Percentiles rank a stretch among this genome's conserved stretches.
These are phyloP conservation scores for Brachylomia viminalis DNA, from an alignment of 2,888 invertebrate species.

Conservation along the genomic window DNA sequence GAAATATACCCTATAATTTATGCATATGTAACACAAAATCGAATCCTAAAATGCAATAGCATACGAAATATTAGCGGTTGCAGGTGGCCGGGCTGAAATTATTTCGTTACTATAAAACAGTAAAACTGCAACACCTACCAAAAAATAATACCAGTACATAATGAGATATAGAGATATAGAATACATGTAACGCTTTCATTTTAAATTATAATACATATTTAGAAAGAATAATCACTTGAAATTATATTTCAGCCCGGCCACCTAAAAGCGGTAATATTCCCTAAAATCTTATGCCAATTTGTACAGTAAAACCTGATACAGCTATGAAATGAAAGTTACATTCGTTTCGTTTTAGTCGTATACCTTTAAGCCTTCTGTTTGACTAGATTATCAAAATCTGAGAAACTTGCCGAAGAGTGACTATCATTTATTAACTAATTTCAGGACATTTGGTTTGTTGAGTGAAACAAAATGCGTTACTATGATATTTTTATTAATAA, in stretches of 20 bases:
- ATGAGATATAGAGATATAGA: background rate
- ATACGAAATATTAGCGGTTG: slow-evolving; percentile 38
- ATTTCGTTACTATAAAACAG: slow-evolving; percentile 30
- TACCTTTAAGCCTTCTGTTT: slow-evolving; percentile 25
- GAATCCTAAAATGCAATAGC: slow-evolving; percentile 36
- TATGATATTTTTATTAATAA: slow-evolving; percentile 34
- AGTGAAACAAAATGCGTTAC: slow-evolving; percentile 31
- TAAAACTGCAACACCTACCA: slow-evolving; percentile 25
- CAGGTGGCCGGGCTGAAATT: slow-evolving; percentile 42
- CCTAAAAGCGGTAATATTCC: slow-evolving; percentile 27
- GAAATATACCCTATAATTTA: slow-evolving; percentile 11
- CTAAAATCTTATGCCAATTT: slow-evolving; percentile 25
- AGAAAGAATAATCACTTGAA: slow-evolving; percentile 24
- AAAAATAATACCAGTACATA: slow-evolving; percentile 24
- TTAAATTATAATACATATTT: no score
- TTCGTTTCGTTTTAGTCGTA: slow-evolving; percentile 26
- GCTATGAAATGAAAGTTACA: slow-evolving; percentile 27
- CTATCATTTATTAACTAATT: slow-evolving; percentile 26
- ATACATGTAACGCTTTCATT: no score
- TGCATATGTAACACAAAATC: slow-evolving; percentile 40
- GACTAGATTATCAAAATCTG: slow-evolving; percentile 24
- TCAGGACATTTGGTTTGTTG: slow-evolving; percentile 29
- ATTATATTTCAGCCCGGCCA: slow-evolving; percentile 28
- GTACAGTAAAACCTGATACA: slow-evolving; percentile 23
- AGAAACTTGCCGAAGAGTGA: slow-evolving; percentile 26